A percentile compares a stretch with the other conserved stretches of the same genome.
Evolutionary conservation across 1,140 invertebrate genomes (phyloP).

Genomic region (Hyposmocoma kahamanoa): DNA sequence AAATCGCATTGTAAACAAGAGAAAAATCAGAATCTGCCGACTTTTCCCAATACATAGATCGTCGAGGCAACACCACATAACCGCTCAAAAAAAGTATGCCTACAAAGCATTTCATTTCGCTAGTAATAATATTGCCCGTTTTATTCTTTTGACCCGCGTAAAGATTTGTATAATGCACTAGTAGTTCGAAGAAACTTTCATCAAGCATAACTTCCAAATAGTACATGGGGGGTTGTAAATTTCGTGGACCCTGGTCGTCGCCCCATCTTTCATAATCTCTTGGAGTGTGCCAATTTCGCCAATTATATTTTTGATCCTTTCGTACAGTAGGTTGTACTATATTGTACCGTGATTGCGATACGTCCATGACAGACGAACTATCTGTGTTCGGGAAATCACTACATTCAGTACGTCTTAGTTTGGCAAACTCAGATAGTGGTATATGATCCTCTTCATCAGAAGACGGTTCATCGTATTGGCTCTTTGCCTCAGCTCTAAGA

Average conservation of each 20-base stretch:
- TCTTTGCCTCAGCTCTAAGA: background rate
- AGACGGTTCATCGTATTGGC: background rate
- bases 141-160: background rate
- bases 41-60: slow-evolving; percentile 27
- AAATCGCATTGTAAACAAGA: slow-evolving; percentile 10
- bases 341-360: too few species aligned
- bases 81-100: slow-evolving; percentile 25
- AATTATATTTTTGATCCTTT: background rate
- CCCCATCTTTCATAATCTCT: background rate
- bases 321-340: too few species aligned
- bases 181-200: background rate
- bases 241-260: background rate
- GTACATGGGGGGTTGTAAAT: background rate
- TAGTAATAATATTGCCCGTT: background rate
- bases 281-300: background rate
- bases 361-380: too few species aligned
- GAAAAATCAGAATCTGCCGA: slow-evolving; percentile 17
- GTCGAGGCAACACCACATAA: slow-evolving; percentile 12
- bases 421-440: background rate
- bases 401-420: background rate
- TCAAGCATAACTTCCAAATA: background rate
- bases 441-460: background rate
- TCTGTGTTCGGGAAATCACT: background rate
- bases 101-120: slow-evolving; percentile 23
- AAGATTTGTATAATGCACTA: background rate